These are phyloP conservation scores for Anorthoa munda DNA, from an alignment of 2,888 invertebrate genomes.

Conservation along the genomic window DNA sequence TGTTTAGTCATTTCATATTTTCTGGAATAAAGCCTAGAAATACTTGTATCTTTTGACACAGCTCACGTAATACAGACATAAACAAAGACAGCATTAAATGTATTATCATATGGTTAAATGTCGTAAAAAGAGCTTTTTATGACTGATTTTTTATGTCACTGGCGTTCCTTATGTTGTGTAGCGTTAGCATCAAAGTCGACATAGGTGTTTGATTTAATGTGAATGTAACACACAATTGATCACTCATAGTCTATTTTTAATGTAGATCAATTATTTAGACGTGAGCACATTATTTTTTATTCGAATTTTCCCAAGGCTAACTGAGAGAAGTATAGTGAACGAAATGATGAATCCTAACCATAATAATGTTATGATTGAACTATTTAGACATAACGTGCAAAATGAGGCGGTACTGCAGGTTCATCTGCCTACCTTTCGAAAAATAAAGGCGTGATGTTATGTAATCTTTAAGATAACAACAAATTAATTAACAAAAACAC, in stretches of 20 bases:
- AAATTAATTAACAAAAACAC: conserved; percentile 1
- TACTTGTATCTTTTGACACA: conserved; percentile 22
- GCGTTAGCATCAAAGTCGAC: conserved; percentile 29
- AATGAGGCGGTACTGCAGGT: too few species aligned
- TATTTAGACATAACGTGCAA: too few species aligned
- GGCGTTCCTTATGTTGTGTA: conserved; percentile 60
- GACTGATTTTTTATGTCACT: conserved; percentile 67
- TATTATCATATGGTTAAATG: conserved; percentile 61
- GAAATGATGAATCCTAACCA: not conserved
- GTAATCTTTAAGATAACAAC: too few species aligned
- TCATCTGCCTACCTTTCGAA: too few species aligned
- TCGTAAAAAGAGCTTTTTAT: conserved; percentile 69
- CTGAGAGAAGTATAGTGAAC: too few species aligned
- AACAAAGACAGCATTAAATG: conserved; percentile 57
- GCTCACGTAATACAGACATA: conserved; percentile 50
- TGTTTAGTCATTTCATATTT: conserved; percentile 9
- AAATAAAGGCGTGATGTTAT: too few species aligned
- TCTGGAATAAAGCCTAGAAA: not conserved
- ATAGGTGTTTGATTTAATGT: not conserved
- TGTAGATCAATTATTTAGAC: not conserved
- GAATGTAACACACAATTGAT: too few species aligned
- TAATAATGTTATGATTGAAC: not conserved
- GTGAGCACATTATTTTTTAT: not conserved
- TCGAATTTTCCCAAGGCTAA: too few species aligned
- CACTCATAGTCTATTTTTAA: not conserved